Evolutionary conservation across 1,140 invertebrate genomes (phyloP), one percentile per base, ranked within the genome.

Genomic region (Caenorhabditis briggsae): DNA sequence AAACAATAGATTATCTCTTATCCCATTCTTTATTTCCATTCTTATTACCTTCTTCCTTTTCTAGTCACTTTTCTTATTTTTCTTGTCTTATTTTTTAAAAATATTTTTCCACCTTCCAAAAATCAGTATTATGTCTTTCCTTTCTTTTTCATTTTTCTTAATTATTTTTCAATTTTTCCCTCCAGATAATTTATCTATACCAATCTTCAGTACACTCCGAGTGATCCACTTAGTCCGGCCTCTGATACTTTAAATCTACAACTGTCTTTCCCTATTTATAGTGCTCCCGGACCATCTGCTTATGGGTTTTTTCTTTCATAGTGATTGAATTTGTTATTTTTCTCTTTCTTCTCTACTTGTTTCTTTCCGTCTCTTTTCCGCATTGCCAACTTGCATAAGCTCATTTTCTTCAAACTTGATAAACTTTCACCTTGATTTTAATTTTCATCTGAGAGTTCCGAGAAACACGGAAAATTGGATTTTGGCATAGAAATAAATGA

Each of bases 111-210:
- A 25, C 25, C 18, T 83, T 59, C 56, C 33, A 12, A 53, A 83
- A 43, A 83, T 59, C 82, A 83, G 56, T 83, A 56, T 83, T 83
- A 58, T 46, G 58, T 83, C 20, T 83, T 58, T 53, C 16, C 50
- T 78, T 43, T 82, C 55, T 58, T 14, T 20, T 58, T 23, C 23
- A 61, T 8, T 25, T 25, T 12, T n/a, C 16, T 11, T 46, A 55
- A 14, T 55, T 14, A 82, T 25, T 41, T 82, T 25, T 78, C 8
- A 23, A 48, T 18, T 18, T 14, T 48, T 78, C 16, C 11, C 33
- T 25, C 12, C 16, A 14, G 11, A 70, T 70, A 43, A 48, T 23
- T 43, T 70, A 70, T 70, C 9, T 48, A 48, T 18, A 25, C 7
- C 25, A 43, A 14, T 11, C 23, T 70, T 70, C 70, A 25, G 82